Evolutionary conservation across 2,113 vertebrate species (phyloP), one percentile per base, ranked within the genome.

Genomic region (Apus apus): DNA sequence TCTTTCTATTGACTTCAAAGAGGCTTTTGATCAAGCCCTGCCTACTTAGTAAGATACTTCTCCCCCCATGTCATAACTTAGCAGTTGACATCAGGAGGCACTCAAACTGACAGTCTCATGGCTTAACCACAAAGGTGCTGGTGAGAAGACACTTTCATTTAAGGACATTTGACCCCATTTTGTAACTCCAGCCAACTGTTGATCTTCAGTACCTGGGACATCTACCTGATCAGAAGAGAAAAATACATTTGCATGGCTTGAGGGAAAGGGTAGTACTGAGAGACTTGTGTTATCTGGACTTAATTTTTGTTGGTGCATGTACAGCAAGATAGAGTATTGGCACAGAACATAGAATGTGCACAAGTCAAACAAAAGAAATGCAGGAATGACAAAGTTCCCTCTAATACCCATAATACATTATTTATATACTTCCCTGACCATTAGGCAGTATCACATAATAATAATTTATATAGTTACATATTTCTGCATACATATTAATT

Each of bases 1-100:
- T 90, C 85, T 94, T 84, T 86, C 72, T 74, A 65, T 72, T 94
- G 87, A 94, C 90, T 95, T 97, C 93, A 95, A 95, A 96, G 53
- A 46, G n/a, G 65, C 75, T 96, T 95, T 94, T 90, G 95, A 97
- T 94, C 87, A 92, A 88, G 65, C 10, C 45, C 72, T 95, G 72
- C 82, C 65, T 88, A 57, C 65, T 84, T 77, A 84, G 82, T 68
- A 61, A 50, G 88, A 67, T 81, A 84, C 65, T n/a, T 68, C 85
- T 72, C 60, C 65, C 79, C 45, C n/a, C 40, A 2, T 84, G 92
- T 95, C 88, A 91, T 80, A 94, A 88, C 72, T 60, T 32, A 30
- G 56, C 27, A 81, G 46, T 40, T 84, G 72, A 65, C 61, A 78
- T 71, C 79, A 89, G 85, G 27, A 93, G 57, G 53, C 27, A 81